Conservation (phyloP, 2,113 vertebrate genomes). For the Halichoeres trimaculatus region DNA sequence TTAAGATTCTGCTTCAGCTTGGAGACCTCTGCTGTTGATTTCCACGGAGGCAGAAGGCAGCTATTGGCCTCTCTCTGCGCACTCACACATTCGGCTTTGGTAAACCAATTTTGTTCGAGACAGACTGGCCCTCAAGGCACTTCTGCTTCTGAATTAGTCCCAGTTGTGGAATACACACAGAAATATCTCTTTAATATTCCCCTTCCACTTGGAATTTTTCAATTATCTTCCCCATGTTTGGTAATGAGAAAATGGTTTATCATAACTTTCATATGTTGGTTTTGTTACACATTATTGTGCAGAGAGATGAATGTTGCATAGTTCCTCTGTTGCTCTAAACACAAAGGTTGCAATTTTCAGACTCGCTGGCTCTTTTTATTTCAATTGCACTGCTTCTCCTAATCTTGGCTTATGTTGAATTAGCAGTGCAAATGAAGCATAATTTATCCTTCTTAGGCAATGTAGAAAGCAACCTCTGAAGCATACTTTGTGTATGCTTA, state of each 20-base stretch:
- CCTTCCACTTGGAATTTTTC: slow-evolving; percentile 75
- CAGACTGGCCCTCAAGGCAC: slow-evolving; percentile 74
- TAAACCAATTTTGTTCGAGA: slow-evolving; percentile 78
- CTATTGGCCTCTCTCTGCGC: slow-evolving; percentile 56
- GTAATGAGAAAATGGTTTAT: slow-evolving; percentile 76
- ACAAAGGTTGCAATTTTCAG: slow-evolving; percentile 52
- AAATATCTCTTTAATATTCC: slow-evolving; percentile 80
- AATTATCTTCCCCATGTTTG: slow-evolving; percentile 75
- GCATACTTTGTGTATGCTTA: slow-evolving; percentile 38
- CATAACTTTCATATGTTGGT: slow-evolving; percentile 63
- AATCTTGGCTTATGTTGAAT: slow-evolving; percentile 65
- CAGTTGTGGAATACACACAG: slow-evolving; percentile 75
- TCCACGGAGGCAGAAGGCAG: slow-evolving; percentile 67
- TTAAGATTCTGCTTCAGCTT: slow-evolving; percentile 57
- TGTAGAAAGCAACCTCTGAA: slow-evolving; percentile 30
- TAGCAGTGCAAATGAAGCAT: slow-evolving; percentile 54
- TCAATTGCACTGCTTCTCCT: slow-evolving; percentile 32
- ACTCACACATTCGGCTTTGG: slow-evolving; percentile 65
- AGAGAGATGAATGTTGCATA: slow-evolving; percentile 29
- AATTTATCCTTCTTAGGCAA: slow-evolving; percentile 49
- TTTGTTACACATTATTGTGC: slow-evolving; percentile 64
- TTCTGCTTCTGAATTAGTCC: slow-evolving; percentile 80
- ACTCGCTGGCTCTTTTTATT: slow-evolving; percentile 34
- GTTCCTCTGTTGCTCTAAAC: slow-evolving; percentile 38
- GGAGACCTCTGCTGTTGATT: slow-evolving; percentile 61